phyloP scores from a whole-genome alignment of 2,888 invertebrate genomes.

The Polia nebulosa region DNA sequence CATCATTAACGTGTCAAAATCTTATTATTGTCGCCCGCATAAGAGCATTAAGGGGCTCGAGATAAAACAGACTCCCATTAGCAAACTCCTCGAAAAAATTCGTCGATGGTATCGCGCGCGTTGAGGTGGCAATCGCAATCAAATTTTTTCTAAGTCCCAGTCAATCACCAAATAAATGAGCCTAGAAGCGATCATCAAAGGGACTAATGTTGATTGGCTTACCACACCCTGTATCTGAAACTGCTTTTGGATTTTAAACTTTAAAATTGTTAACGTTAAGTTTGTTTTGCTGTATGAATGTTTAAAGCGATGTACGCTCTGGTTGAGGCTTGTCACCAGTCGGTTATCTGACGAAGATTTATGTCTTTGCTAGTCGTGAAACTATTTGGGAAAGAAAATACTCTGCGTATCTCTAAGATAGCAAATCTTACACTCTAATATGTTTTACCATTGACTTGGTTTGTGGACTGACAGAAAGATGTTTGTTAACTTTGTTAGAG shows the following conservation, averaged over 20 bases:
- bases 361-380: conserved; percentile 70
- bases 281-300: conserved; percentile 55
- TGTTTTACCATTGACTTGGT: not conserved
- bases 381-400: conserved; percentile 36
- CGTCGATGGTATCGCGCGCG: conserved; percentile 85
- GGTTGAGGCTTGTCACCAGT: conserved; percentile 76
- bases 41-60: conserved; percentile 88
- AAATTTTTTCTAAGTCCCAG: conserved; percentile 86
- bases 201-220: conserved; percentile 88
- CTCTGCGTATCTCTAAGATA: not conserved
- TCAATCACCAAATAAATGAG: conserved; percentile 89
- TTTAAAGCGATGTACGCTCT: conserved; percentile 42
- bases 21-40: conserved; percentile 90
- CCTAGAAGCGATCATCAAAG: conserved; percentile 84
- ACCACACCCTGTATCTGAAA: conserved; percentile 64
- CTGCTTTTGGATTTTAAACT: conserved; percentile 59
- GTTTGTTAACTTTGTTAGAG: not conserved
- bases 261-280: conserved; percentile 61
- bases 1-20: conserved; percentile 89
- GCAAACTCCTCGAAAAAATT: conserved; percentile 83
- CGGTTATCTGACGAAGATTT: conserved; percentile 83
- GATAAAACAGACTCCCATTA: conserved; percentile 91
- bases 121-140: conserved; percentile 90
- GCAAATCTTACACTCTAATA: not conserved
- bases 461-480: not conserved